Conservation (phyloP, 2,797 vertebrate species). For the Arrhamphus sclerolepis region DNA sequence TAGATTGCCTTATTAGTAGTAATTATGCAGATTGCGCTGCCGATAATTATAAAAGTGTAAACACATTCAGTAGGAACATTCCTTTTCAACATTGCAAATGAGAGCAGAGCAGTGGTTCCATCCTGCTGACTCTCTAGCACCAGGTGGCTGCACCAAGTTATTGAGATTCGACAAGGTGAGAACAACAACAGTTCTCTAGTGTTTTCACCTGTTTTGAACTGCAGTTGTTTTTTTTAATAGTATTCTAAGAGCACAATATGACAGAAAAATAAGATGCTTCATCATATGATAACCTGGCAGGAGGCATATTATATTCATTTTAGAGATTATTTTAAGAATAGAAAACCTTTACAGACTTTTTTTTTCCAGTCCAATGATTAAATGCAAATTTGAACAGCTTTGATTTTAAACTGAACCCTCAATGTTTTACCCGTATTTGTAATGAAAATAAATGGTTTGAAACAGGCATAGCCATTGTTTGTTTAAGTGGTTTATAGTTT, state of each 20-base stretch:
- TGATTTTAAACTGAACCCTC: slow-evolving; percentile 6
- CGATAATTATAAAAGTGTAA: slow-evolving; percentile 75
- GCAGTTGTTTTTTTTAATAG: slow-evolving; percentile 15
- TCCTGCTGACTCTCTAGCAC: slow-evolving; percentile 64
- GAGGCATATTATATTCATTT: too few relatives aligned
- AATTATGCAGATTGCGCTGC: slow-evolving; percentile 75
- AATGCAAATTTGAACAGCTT: slow-evolving; percentile 4
- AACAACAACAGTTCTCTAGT: slow-evolving; percentile 47
- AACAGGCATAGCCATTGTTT: slow-evolving; percentile 25
- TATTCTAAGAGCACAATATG: slow-evolving; percentile 5
- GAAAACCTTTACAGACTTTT: too few relatives aligned
- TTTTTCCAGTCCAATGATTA: background rate
- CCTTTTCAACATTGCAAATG: slow-evolving; percentile 68
- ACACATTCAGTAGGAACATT: slow-evolving; percentile 67
- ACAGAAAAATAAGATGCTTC: slow-evolving; percentile 14
- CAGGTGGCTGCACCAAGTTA: slow-evolving; percentile 64
- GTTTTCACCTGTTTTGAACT: slow-evolving; percentile 56
- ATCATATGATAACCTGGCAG: too few relatives aligned
- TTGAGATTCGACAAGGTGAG: slow-evolving; percentile 67
- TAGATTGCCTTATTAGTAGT: slow-evolving; percentile 71
- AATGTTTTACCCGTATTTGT: slow-evolving; percentile 11
- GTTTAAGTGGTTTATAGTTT: slow-evolving; percentile 23
- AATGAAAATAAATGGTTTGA: slow-evolving; percentile 27
- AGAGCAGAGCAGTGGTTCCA: slow-evolving; percentile 50
- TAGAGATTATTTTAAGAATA: too few relatives aligned